Evolutionary conservation across 2,888 invertebrate species (phyloP), one percentile per base, ranked within the genome.

Genomic region (Neoascia interrupta): DNA sequence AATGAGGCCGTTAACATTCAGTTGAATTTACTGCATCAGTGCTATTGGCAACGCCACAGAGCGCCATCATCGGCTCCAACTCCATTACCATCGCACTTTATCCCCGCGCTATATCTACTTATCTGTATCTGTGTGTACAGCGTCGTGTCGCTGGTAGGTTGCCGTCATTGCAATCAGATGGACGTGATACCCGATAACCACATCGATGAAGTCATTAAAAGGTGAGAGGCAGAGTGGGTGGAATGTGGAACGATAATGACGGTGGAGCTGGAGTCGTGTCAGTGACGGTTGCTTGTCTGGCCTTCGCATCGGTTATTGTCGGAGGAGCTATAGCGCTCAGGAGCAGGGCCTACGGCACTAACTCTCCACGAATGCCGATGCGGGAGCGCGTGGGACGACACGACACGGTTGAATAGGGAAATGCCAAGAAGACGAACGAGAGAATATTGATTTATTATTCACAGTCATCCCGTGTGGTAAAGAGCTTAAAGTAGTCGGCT

Each of bases 171-270:
- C 79, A 79, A 79, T 79, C 79, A 79, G 79, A 73, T 79, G 79
- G 79, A 79, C 79, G 79, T 79, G 79, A 79, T 79, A 79, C 61
- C 56, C 73, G 66, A 73, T 79, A 79, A 79, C 79, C 79, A 79
- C 79, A 73, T 73, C 79, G 79, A 79, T 79, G 79, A 79, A 79
- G 79, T 79, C 79, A 79, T 79, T 73, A 73, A 79, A 73, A 79
- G 79, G 79, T 68, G 61, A 54, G 79, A 73, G 73, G 47, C 45
- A 43, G 63, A 34, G 56, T 15, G 64, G 54, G 13, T 26, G 47
- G 41, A 41, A 28, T 54, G 51, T 37, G 19, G 69, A 28, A 60
- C 37, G 53, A 56, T 56, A 61, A 61, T 18, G 54, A 21, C n/a
- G 18, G 13, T 11, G 26, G 36, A 8, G 60, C 8, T 34, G 39